Conservation (phyloP, 2,888 invertebrate species). For the Ariolimax columbianus region DNA sequence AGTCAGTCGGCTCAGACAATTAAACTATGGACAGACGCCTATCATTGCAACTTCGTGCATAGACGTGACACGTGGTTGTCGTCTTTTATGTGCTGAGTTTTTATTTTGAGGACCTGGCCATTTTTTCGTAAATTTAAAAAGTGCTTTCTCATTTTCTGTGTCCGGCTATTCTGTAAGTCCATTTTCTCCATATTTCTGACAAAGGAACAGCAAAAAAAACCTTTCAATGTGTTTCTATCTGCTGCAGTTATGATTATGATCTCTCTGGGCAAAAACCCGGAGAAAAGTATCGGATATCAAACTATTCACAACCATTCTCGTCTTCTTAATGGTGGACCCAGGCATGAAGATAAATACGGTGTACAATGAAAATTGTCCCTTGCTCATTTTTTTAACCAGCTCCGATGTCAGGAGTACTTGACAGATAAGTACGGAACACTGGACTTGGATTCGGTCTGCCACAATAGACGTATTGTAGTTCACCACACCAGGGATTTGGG, state of each 20-base stretch:
- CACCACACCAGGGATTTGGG: not conserved
- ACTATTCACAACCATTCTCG: not conserved
- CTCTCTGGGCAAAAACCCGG: not conserved
- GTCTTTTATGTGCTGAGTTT: not conserved
- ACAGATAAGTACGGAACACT: slow-evolving; percentile 19
- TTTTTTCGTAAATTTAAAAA: not conserved
- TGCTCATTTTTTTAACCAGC: slow-evolving; percentile 26
- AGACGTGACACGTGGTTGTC: not conserved
- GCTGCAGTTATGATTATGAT: slow-evolving; percentile 13
- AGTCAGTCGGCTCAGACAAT: not conserved
- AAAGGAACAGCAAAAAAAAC: not conserved
- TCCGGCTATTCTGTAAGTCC: not conserved
- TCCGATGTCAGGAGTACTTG: not conserved
- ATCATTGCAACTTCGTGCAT: not conserved
- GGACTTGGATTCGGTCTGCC: not conserved
- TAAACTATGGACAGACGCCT: not conserved
- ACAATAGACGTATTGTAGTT: slow-evolving; percentile 5
- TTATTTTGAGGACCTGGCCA: not conserved
- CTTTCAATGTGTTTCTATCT: not conserved
- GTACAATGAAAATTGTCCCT: slow-evolving; percentile 22
- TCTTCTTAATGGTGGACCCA: slow-evolving; percentile 18
- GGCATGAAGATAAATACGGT: slow-evolving; percentile 6
- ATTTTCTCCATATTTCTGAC: not conserved
- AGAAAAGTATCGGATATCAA: slow-evolving; percentile 27
- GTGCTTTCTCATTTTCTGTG: not conserved